A percentile compares a stretch with the other conserved stretches of the same genome.
These are phyloP conservation scores for Dolichomitus sp. DNA, from an alignment of 2,888 invertebrate genomes.

Conservation along the genomic window DNA sequence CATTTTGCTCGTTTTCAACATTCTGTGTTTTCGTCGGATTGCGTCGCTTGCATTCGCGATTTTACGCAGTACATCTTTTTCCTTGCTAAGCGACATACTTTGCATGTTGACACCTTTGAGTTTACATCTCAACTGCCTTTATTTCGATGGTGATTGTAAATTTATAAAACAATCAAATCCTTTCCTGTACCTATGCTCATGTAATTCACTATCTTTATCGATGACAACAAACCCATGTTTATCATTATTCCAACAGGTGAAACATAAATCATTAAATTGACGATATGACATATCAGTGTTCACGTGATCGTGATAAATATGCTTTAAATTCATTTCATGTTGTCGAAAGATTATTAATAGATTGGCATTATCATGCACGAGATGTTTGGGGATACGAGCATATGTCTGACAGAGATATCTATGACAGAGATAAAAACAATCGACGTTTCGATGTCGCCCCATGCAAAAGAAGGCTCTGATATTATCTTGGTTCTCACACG, in stretches of 20 bases:
- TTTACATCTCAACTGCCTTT: no score
- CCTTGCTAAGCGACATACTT: no score
- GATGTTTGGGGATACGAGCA: no score
- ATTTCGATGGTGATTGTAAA: no score
- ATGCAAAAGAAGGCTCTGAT: constrained; percentile 68
- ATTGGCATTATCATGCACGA: constrained; percentile 69
- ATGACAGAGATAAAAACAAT: constrained; percentile 71
- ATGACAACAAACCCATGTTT: constrained; percentile 70
- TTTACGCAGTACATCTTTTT: no score
- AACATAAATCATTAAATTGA: constrained; percentile 65
- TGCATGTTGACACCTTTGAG: no score
- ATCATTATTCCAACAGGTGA: constrained; percentile 66
- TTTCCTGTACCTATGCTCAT: constrained; percentile 65
- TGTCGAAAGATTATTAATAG: constrained; percentile 69
- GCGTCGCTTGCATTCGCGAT: no score
- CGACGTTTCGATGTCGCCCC: constrained; percentile 68
- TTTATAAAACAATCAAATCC: constrained; percentile 64
- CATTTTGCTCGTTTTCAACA: no score
- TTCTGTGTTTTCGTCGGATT: no score
- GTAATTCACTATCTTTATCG: constrained; percentile 66
- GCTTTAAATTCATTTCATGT: constrained; percentile 70
- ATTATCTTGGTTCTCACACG: constrained; percentile 72
- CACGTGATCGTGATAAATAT: constrained; percentile 70
- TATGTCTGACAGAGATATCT: constrained; percentile 64
- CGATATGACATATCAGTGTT: constrained; percentile 69